These are phyloP conservation scores for Anoplius nigerrimus DNA, from an alignment of 2,888 invertebrate species.

Conservation along the genomic window DNA sequence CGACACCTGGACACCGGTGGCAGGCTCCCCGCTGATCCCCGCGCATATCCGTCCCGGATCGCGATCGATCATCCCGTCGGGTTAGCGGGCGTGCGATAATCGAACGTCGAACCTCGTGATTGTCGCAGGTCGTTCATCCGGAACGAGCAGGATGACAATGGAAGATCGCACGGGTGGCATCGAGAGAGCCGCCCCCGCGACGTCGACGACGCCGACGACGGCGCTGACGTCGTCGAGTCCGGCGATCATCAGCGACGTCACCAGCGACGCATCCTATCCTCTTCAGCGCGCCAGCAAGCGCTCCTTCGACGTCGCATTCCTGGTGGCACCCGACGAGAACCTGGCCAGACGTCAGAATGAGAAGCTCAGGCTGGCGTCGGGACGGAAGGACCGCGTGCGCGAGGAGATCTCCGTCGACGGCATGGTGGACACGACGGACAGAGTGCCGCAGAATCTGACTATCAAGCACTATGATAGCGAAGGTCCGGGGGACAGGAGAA, in stretches of 20 bases:
- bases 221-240: constrained; percentile 54
- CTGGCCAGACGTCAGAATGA: constrained; percentile 81
- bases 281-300: constrained; percentile 78
- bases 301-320: constrained; percentile 92
- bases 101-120: constrained; percentile 15
- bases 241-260: constrained; percentile 55
- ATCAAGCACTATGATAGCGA: constrained; percentile 68
- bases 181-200: constrained; percentile 70
- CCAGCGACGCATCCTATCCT: constrained; percentile 69
- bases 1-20: neutral
- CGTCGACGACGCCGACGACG: constrained; percentile 60
- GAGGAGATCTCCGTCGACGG: constrained; percentile 45
- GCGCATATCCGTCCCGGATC: neutral
- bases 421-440: constrained; percentile 56
- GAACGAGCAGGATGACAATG: constrained; percentile 73
- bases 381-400: constrained; percentile 53
- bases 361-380: constrained; percentile 65
- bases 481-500: constrained; percentile 46
- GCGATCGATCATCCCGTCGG: constrained; percentile 2
- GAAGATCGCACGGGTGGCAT: constrained; percentile 74
- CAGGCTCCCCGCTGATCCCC: no score
- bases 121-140: constrained; percentile 55
- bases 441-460: constrained; percentile 68
- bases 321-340: constrained; percentile 92
- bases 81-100: neutral